These are phyloP conservation scores for Excalfactoria chinensis DNA, from an alignment of 2,113 vertebrate species.

Conservation along the genomic window DNA sequence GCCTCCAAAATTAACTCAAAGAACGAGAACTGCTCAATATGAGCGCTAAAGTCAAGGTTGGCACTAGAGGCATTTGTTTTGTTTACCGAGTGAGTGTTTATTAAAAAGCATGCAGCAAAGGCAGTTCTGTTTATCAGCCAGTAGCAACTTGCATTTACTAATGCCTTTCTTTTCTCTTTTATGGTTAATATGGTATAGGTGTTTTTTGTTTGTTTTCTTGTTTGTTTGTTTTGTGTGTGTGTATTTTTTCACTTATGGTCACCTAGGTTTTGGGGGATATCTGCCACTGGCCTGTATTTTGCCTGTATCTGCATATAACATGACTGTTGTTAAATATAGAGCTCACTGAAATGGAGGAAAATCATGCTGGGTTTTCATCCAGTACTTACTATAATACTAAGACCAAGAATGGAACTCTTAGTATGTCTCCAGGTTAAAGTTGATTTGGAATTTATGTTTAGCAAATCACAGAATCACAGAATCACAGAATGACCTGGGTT, in stretches of 20 bases:
- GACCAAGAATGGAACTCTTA: background rate
- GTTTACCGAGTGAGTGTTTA: background rate
- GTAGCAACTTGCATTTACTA: background rate
- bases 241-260: background rate
- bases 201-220: background rate
- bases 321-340: background rate
- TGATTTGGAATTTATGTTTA: background rate
- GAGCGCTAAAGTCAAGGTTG: background rate
- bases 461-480: too few relatives aligned
- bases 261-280: background rate
- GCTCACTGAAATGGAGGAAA: background rate
- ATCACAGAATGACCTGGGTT: too few relatives aligned
- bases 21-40: background rate
- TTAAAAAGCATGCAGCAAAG: background rate
- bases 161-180: background rate
- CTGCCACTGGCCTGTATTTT: background rate
- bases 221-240: background rate
- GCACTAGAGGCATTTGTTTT: accelerated
- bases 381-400: background rate
- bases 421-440: background rate
- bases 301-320: background rate
- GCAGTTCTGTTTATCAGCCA: background rate
- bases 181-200: background rate
- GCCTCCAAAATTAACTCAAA: background rate
- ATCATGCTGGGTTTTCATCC: background rate